Base-by-base conservation (phyloP, 2,113 vertebrate genomes). In the Holacanthus passer region DNA sequence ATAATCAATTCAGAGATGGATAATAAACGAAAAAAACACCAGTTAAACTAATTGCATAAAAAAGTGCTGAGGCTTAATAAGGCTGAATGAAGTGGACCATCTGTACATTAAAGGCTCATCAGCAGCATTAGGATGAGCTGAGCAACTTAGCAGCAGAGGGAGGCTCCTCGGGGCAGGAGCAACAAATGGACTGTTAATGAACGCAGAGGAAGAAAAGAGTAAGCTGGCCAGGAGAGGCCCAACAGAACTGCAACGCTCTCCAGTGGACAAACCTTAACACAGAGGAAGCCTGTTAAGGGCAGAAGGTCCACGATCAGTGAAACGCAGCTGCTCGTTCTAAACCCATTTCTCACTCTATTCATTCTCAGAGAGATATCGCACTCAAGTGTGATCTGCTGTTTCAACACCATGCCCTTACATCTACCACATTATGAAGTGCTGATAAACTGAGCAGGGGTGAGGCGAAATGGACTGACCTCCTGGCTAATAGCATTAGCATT, bases 401-500 rank as follows among this genome's bases (percentile, higher is more conserved):
- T 83, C 81, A 79, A 84, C 84, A 78, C 81, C 55, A 55, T 73
- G 79, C 70, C 80, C 87, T 84, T 35, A 71, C 72, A 68, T 85
- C 70, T 60, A 56, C 19, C 48, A 50, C 55, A 63, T 87, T 83
- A 91, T 79, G 81, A 91, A 89, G 91, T 59, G 86, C 87, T 91
- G 92, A 94, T 89, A 90, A 92, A 90, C 88, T 76, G 83, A 62
- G 58, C 71, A 37, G 48, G 79, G 82, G 79, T 82, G 78, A 81
- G 35, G 62, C 45, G 24, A 48, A 90, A 91, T 84, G 75, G 83
- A 93, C 81, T 93, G 93, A 94, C 93, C 91, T 92, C 89, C 53
- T 64, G 82, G 84, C 76, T 94, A 92, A 95, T 79, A 83, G 84
- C 79, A 88, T 95, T 94, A 94, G 90, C 85, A 94, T 93, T 77